Conservation (phyloP, 2,113 vertebrate species). For the Notarius quadriscutis region DNA sequence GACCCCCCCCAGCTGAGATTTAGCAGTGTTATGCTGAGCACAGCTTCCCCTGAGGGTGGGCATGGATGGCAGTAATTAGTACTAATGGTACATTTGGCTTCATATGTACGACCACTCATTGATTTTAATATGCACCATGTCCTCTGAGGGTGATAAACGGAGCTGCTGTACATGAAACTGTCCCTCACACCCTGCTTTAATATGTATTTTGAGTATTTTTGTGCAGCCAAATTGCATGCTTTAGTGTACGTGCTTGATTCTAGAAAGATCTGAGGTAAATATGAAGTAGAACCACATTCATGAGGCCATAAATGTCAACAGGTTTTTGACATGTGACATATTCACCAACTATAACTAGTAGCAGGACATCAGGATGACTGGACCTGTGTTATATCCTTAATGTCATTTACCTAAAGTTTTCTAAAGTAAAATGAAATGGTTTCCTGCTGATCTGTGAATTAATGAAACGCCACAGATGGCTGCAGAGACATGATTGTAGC, state of each 20-base stretch:
- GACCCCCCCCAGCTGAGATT: background rate
- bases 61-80: conserved; percentile 25
- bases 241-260: background rate
- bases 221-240: background rate
- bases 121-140: conserved; percentile 15
- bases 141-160: conserved; percentile 4
- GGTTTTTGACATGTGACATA: background rate
- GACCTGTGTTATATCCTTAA: background rate
- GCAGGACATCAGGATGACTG: background rate
- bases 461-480: background rate
- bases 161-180: conserved; percentile 12
- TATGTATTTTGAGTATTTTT: background rate
- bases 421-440: background rate
- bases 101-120: background rate
- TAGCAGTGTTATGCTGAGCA: background rate
- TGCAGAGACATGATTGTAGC: background rate
- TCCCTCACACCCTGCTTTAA: background rate
- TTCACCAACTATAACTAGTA: background rate
- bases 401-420: background rate
- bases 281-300: background rate
- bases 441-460: background rate
- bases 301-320: background rate
- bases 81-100: conserved; percentile 36
- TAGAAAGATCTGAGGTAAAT: background rate
- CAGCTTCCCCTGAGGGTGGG: conserved; percentile 9